Evolutionary conservation across 2,113 vertebrate genomes (phyloP).

Genomic region (Dromaius novaehollandiae): DNA sequence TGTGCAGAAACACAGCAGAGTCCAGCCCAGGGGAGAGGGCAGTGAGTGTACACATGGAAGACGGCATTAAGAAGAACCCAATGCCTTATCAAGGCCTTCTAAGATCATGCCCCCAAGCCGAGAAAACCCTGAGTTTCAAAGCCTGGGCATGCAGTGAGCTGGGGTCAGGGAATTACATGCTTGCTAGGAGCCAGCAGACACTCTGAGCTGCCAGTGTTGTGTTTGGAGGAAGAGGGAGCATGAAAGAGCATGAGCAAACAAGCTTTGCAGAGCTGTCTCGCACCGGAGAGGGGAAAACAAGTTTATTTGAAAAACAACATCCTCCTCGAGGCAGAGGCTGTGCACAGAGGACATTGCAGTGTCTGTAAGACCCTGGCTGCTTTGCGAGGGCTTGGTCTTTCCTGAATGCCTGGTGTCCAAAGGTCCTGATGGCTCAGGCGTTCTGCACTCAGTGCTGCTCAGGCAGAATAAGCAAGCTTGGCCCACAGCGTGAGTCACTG

Average conservation of each 20-base stretch:
- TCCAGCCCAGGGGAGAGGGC: background rate
- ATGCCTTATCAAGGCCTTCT: background rate
- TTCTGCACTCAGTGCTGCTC: background rate
- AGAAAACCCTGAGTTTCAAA: background rate
- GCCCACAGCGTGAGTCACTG: background rate
- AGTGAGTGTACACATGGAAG: background rate
- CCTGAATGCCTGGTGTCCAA: background rate
- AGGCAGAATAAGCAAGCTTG: background rate
- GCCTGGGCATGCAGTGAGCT: background rate
- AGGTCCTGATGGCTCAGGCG: background rate
- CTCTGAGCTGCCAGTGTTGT: conserved; percentile 53
- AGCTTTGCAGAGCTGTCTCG: background rate
- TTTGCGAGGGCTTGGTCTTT: background rate
- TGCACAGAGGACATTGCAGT: background rate
- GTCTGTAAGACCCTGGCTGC: background rate
- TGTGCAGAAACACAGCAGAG: background rate
- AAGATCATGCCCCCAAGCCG: background rate
- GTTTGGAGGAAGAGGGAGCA: conserved; percentile 56
- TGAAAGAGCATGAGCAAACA: conserved; percentile 54
- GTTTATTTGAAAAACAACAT: conserved; percentile 44
- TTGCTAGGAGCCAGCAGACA: conserved; percentile 56
- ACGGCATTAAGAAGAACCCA: background rate
- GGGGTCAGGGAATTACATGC: background rate
- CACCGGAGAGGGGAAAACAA: conserved; percentile 28
- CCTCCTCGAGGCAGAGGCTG: background rate